Evolutionary conservation across 2,888 invertebrate species (phyloP), one percentile per base, ranked within the genome.

Genomic region (Arge pagana): DNA sequence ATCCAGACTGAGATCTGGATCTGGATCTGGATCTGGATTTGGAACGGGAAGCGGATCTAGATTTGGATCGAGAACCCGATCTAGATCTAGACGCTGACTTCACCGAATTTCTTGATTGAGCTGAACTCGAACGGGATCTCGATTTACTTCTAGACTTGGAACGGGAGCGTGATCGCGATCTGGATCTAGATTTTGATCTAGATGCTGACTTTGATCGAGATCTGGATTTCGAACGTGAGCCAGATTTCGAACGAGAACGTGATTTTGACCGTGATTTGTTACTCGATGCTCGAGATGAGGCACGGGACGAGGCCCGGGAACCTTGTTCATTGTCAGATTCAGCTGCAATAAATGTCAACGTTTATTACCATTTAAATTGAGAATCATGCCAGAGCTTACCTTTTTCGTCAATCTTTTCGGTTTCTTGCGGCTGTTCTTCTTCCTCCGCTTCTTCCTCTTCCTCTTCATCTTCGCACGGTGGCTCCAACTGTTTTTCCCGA

Each of bases 401-500:
- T 69, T 75, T 69, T 21, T 70, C 68, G 55, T 73, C 62, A 59
- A 62, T 62, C 66, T 73, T 72, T 41, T 76, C 72, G 19, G 61
- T 50, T 28, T 71, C 72, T 40, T 77, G 79, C 30, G 76, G 77
- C 33, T 80, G 80, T 51, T 77, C 77, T 11, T 83, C 83, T 41
- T 83, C 82, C 21, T 84, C 85, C 1, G 86, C 85, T 8, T 86
- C 85, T 3, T 87, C 85, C n/a, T 87, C 87, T 0, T 85, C 85
- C 57, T 85, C 85, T 23, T 86, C 85, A 52, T 80, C 81, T 52
- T 82, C 83, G 72, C 87, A 86, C 3, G 89, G 85, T 2, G 94
- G 92, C 72, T 96, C 96, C 21, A 97, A 80, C 72, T 94, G 93
- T 60, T 87, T 88, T 78, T 96, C 90, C 36, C 96, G 80, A 56